A percentile compares a stretch with the other conserved stretches of the same genome.
Conservation (phyloP, 2,113 vertebrate genomes). For the Recurvirostra avosetta region DNA sequence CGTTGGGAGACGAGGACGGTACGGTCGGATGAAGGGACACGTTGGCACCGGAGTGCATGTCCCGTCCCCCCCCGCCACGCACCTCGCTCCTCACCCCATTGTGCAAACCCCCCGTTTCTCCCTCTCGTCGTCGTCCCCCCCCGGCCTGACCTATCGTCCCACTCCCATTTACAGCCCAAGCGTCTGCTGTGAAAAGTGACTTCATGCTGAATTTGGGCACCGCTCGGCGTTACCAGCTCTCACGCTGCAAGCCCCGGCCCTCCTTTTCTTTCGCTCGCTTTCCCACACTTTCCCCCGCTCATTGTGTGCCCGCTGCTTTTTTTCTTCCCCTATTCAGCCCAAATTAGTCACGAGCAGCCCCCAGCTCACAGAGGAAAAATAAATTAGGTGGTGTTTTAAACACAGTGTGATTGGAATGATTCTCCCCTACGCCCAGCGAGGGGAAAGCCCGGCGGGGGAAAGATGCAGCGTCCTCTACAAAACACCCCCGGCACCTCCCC, state of each 20-base stretch:
- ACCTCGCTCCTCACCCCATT: not conserved
- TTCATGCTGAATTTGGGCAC: constrained; percentile 61
- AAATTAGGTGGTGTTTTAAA: constrained; percentile 55
- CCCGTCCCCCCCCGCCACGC: not conserved
- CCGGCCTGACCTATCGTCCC: constrained; percentile 4
- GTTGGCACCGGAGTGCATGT: not conserved
- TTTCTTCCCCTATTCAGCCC: constrained; percentile 61
- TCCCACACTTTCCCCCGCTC: constrained; percentile 65
- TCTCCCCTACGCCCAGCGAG: not conserved
- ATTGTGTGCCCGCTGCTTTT: constrained; percentile 54
- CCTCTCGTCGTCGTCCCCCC: not conserved
- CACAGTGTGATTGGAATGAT: not conserved
- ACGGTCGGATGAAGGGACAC: not conserved
- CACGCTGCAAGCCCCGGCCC: constrained; percentile 18
- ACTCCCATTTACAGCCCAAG: not conserved
- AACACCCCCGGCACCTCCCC: not conserved
- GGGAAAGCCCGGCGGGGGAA: not conserved
- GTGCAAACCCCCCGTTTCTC: not conserved
- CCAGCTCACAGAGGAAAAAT: constrained; percentile 56
- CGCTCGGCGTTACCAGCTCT: constrained; percentile 28
- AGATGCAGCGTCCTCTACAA: not conserved
- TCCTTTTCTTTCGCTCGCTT: constrained; percentile 50
- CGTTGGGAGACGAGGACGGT: not conserved
- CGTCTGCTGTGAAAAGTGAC: constrained; percentile 27
- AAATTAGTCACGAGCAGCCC: constrained; percentile 69